Evolutionary conservation across 2,797 vertebrate species (phyloP), one percentile per base, ranked within the genome.

Genomic region (Typhlichthys subterraneus): DNA sequence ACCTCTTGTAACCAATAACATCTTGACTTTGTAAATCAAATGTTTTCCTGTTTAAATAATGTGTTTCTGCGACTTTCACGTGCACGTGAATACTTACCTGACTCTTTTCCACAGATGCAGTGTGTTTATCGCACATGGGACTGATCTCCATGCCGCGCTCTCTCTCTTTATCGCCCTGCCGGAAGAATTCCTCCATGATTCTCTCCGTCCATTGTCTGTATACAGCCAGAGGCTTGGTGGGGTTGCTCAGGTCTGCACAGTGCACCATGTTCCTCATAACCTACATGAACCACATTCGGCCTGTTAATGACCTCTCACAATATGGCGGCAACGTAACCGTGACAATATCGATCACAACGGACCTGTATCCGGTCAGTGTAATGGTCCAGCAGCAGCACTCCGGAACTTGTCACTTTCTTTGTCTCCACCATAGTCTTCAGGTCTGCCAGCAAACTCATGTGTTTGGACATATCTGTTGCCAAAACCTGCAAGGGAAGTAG

Each of bases 401-500:
- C 96, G 0, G 96, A 97, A 70, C 95, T 98, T 7, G 96, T 97
- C 84, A 98, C 96, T 85, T 97, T 98, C 90, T 98, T 98, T 45
- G 96, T 97, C 89, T 98, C 96, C 77, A 98, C 96, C 96, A 97
- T 98, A 0, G 96, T 97, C 87, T 97, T 98, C 53, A 98, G 92
- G 83, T 97, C 96, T 15, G 95, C 96, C 85, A 98, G 81, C 78
- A 98, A 93, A 79, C 92, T 95, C 96, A 98, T 97, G 87, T 98
- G 96, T 89, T 98, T 98, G 54, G 96, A 97, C 96, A 98, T 98
- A 76, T 98, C 96, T 0, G 96, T 98, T 31, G 96, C 96, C 90
- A 98, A 91, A 75, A 98, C 96, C 96, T 97, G 70, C 6, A 45
- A 53, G 57, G 12, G 38, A 31, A 52, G 23, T 12, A 2, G 12